Evolutionary conservation across 2,888 invertebrate species (phyloP).

Genomic region (Drosophila maculinotata): DNA sequence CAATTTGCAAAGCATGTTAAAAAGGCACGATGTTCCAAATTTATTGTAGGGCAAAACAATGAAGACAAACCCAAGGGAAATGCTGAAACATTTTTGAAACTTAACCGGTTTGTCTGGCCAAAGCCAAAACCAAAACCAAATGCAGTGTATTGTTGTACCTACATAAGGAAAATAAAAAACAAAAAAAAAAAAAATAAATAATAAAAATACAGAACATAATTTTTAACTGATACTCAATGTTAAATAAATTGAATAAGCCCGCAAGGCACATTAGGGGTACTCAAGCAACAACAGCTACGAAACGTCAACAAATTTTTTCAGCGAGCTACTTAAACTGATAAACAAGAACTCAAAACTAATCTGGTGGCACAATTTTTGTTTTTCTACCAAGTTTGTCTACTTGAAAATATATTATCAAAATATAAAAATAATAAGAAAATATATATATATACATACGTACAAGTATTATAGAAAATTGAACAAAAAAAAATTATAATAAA

Average conservation of each 20-base stretch:
- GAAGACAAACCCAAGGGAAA: conserved; percentile 63
- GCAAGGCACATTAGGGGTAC: conserved; percentile 70
- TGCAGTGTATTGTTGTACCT: conserved; percentile 70
- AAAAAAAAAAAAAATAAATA: conserved; percentile 19
- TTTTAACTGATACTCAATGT: conserved; percentile 64
- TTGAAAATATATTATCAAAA: conserved; percentile 58
- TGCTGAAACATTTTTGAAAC: conserved; percentile 72
- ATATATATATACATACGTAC: conserved; percentile 49
- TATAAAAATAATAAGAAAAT: conserved; percentile 15
- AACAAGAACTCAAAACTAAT: conserved; percentile 66
- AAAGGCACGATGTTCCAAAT: conserved; percentile 73
- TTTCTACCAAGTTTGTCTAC: conserved; percentile 78
- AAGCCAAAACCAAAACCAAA: conserved; percentile 59
- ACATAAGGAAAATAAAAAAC: conserved; percentile 39
- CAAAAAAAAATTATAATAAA: conserved; percentile 7
- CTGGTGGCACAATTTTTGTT: conserved; percentile 79
- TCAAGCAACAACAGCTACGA: conserved; percentile 73
- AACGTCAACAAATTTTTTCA: conserved; percentile 68
- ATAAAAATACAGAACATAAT: conserved; percentile 15
- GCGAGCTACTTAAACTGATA: conserved; percentile 62
- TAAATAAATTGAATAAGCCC: conserved; percentile 46
- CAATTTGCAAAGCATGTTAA: conserved; percentile 64
- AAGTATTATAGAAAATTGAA: conserved; percentile 61
- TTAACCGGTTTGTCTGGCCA: conserved; percentile 68
- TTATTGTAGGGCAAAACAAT: conserved; percentile 60